Evolutionary conservation across 2,888 invertebrate species (phyloP).

Genomic region (Hyppa rectilinea): DNA sequence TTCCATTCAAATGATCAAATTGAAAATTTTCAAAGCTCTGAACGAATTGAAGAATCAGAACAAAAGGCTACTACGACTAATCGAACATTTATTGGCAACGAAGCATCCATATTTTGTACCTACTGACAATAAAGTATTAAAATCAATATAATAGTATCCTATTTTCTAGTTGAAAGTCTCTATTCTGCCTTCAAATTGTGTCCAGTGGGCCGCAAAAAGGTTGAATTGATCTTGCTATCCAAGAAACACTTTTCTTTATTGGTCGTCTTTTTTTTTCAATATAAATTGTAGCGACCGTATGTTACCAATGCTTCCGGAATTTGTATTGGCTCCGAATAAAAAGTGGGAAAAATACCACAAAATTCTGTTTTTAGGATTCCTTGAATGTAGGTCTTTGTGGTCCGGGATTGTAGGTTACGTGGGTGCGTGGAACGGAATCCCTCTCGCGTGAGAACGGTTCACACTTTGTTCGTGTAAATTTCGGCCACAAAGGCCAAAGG

Average conservation of each 20-base stretch:
- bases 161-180: constrained; percentile 65
- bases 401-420: background rate
- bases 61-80: constrained; percentile 26
- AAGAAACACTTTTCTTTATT: constrained; percentile 80
- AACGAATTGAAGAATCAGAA: constrained; percentile 37
- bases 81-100: constrained; percentile 12
- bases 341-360: constrained; percentile 74
- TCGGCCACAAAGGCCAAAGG: background rate
- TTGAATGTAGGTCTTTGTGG: constrained; percentile 29
- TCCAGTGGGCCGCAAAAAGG: constrained; percentile 74
- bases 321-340: constrained; percentile 74
- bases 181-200: constrained; percentile 69
- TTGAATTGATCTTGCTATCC: constrained; percentile 77
- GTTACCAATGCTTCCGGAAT: constrained; percentile 74
- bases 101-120: constrained; percentile 37
- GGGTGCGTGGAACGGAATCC: constrained; percentile 9
- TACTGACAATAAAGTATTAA: constrained; percentile 51
- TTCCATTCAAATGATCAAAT: constrained; percentile 22
- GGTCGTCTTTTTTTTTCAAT: constrained; percentile 77
- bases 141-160: constrained; percentile 56
- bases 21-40: constrained; percentile 26
- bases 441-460: constrained; percentile 34
- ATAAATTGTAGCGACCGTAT: constrained; percentile 76
- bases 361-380: constrained; percentile 68
- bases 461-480: constrained; percentile 4